A percentile compares a stretch with the other conserved stretches of the same genome.
These are phyloP conservation scores for Proterorhinus semilunaris DNA, from an alignment of 2,113 vertebrate species.

Conservation along the genomic window DNA sequence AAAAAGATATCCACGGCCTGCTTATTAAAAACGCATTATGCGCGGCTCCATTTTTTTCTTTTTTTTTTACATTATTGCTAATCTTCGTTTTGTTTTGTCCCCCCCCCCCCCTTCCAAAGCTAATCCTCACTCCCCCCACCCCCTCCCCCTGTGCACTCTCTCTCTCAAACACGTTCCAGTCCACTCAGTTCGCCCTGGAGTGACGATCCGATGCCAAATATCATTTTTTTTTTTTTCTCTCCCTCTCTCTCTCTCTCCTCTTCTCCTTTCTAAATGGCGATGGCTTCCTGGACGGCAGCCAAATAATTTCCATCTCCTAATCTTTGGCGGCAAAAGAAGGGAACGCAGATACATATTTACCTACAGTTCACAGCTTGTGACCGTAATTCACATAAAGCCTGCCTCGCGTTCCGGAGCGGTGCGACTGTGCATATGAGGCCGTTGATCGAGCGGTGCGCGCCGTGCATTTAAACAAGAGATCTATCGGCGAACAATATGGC, in stretches of 20 bases:
- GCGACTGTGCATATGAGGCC: slow-evolving; percentile 15
- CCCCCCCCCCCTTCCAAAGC: background rate
- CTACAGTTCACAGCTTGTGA: slow-evolving; percentile 73
- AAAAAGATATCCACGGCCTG: background rate
- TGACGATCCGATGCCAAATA: slow-evolving; percentile 67
- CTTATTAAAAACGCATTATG: background rate
- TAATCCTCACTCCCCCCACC: background rate
- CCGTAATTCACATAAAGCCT: slow-evolving; percentile 55
- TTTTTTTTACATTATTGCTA: slow-evolving; percentile 11
- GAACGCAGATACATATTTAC: slow-evolving; percentile 75
- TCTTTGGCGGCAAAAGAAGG: slow-evolving; percentile 61
- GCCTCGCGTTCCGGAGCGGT: slow-evolving; percentile 27
- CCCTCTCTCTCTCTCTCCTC: too few species aligned
- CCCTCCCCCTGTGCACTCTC: slow-evolving; percentile 4
- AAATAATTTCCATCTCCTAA: slow-evolving; percentile 78
- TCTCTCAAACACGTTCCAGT: slow-evolving; percentile 46
- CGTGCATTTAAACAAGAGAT: slow-evolving; percentile 36
- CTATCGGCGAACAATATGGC: slow-evolving; percentile 21
- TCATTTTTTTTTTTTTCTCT: slow-evolving; percentile 33
- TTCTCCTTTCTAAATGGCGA: slow-evolving; percentile 59
- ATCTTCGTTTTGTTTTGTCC: background rate
- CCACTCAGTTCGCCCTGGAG: slow-evolving; percentile 63
- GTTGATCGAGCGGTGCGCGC: slow-evolving; percentile 17
- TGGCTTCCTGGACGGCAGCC: slow-evolving; percentile 65
- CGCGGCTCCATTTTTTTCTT: background rate